Base-by-base conservation (phyloP, 2,888 invertebrate species). In the Isotomurus palustris region DNA sequence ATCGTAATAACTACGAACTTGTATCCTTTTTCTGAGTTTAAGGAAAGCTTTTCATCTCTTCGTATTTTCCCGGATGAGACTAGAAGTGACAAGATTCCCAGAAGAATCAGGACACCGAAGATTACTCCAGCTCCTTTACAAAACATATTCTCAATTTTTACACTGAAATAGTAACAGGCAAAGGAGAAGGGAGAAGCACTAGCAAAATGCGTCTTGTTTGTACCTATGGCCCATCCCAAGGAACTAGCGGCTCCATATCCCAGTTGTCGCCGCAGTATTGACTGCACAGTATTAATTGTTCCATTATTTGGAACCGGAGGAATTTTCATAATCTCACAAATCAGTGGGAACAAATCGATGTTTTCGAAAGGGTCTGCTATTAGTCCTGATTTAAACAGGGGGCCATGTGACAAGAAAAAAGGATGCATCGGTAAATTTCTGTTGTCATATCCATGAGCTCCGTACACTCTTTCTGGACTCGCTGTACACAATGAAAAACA, bases 371-470 rank as follows among this genome's bases (percentile, higher is more conserved):
- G 81, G 3, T 78, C 55, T 1, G 52, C 60, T 6, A 57, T 53
- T 10, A 52, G 52, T 25, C 60, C 60, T 0, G 29, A 71, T 63
- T 78, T 78, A 67, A 87, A 82, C 60, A 77, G 77, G 1, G 86
- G 86, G 2, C 87, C 87, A 64, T 79, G 76, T 0, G 84, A 86
- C 71, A 87, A 80, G 73, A 87, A 87, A 69, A 84, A 81, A 4
- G 86, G 83, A 68, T 80, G 81, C 87, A 87, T 87, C 47, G 76
- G 75, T 41, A 72, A 60, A 2, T 78, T 73, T 44, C 74, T 75
- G 71, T 84, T 84, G 71, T 84, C 82, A 71, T 84, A 86, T 1
- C 86, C 86, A 72, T 86, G 86, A 19, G 80, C 73, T 2, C 84
- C 84, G 71, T 82, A 82, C 62, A 77, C 75, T 1, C 78, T 75